These are phyloP conservation scores for Andrena flavipes DNA, from an alignment of 2,888 invertebrate species.

Conservation along the genomic window DNA sequence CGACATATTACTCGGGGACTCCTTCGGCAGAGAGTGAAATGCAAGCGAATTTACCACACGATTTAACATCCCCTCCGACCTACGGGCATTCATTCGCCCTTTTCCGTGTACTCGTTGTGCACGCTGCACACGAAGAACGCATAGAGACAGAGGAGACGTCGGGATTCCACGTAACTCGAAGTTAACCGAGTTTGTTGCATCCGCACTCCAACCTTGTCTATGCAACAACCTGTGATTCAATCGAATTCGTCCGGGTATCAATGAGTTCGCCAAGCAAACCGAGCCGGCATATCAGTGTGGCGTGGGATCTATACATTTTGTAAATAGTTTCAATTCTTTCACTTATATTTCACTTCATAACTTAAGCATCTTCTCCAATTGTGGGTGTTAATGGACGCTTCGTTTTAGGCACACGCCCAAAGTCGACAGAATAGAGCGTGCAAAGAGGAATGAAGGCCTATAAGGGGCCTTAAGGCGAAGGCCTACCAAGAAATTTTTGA, in stretches of 20 bases:
- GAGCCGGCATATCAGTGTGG: not conserved
- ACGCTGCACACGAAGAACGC: constrained; percentile 37
- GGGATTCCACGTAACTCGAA: constrained; percentile 63
- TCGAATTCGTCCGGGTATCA: constrained; percentile 51
- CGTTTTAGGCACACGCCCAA: no score
- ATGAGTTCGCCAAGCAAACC: not conserved
- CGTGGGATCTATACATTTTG: not conserved
- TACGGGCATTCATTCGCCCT: constrained; percentile 73
- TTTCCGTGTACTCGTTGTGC: constrained; percentile 59
- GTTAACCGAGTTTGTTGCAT: constrained; percentile 71
- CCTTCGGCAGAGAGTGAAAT: constrained; percentile 76
- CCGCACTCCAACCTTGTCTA: constrained; percentile 42
- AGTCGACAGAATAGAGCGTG: no score
- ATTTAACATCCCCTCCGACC: constrained; percentile 79
- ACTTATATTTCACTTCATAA: no score
- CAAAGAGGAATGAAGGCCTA: no score
- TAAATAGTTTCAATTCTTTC: not conserved
- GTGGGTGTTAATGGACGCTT: no score
- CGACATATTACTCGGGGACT: constrained; percentile 73
- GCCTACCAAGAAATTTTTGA: no score
- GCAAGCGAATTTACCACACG: constrained; percentile 82
- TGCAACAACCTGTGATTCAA: constrained; percentile 61
- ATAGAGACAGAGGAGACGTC: constrained; percentile 56
- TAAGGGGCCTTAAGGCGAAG: no score
- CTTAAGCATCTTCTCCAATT: no score